Base-by-base conservation (phyloP, 2,797 vertebrate species). In the Gastrophryne carolinensis region DNA sequence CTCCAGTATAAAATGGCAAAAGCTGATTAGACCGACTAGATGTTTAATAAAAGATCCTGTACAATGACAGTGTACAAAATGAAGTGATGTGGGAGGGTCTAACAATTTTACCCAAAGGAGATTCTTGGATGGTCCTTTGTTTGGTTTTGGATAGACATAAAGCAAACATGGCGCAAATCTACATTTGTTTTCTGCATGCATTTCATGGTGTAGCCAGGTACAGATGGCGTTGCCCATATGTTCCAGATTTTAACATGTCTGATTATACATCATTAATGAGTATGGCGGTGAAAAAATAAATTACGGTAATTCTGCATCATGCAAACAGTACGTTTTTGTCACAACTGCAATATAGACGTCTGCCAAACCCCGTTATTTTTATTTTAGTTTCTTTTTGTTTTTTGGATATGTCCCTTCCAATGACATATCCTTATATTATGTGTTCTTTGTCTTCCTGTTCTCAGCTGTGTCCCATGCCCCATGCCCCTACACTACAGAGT, bases 211-310 rank as follows among this genome's bases (percentile, higher is more conserved):
- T 67, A 23, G 34, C 13, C 35, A 21, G 19, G 37, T 39, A 54
- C 53, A 37, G 65, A 68, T 69, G 66, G n/a, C 41, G 34, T 68
- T 41, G 23, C 23, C 34, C n/a, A 66, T 50, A 50, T 11, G 32
- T 34, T 64, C 49, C 15, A 49, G 41, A 27, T 52, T 52, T 53
- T 56, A 54, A 39, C 11, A 53, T 37, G 54, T 56, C 30, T 57
- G n/a, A 57, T 57, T 57, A 57, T 23, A 44, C 52, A 44, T 13
- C 19, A 56, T 37, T 35, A 47, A 24, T 29, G 35, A 69, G 41
- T 56, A 30, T 56, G 66, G 50, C 44, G 52, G 26, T 13, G 24
- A 50, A 69, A 29, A 17, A 41, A 69, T 69, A 69, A 69, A 56
- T 56, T 26, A 12, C 35, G 29, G 26, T 60, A 60, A 17, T 29